Conservation (phyloP, 2,113 vertebrate species). For the Trochalopteron elliotii region DNA sequence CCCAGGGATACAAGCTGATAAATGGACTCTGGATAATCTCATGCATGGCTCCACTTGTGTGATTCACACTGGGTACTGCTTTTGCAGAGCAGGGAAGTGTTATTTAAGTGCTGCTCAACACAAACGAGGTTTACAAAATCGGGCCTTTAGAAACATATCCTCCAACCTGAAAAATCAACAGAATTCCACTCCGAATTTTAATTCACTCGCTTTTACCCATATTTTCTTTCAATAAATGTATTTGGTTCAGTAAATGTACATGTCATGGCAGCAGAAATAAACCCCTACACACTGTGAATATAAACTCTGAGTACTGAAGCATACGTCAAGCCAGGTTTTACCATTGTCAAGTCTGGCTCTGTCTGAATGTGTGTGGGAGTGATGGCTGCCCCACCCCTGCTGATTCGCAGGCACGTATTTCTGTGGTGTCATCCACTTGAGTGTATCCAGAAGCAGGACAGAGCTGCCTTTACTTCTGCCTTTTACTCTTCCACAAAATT, state of each 20-base stretch:
- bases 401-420: rapidly evolving
- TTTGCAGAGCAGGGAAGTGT: background rate
- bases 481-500: background rate
- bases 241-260: background rate
- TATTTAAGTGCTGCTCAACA: background rate
- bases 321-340: background rate
- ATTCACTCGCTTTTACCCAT: background rate
- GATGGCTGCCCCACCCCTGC: background rate
- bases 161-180: background rate
- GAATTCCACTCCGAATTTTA: background rate
- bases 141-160: background rate
- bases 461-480: background rate
- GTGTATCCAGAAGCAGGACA: background rate
- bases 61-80: background rate
- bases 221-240: background rate
- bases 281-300: background rate
- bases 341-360: background rate
- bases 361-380: background rate
- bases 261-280: rapidly evolving
- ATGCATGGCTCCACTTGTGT: background rate
- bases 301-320: background rate
- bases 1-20: background rate
- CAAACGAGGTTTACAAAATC: background rate
- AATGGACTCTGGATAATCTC: background rate
- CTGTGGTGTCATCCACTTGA: background rate